Conservation (phyloP, 2,888 invertebrate species). For the Priocnemis perturbator region DNA sequence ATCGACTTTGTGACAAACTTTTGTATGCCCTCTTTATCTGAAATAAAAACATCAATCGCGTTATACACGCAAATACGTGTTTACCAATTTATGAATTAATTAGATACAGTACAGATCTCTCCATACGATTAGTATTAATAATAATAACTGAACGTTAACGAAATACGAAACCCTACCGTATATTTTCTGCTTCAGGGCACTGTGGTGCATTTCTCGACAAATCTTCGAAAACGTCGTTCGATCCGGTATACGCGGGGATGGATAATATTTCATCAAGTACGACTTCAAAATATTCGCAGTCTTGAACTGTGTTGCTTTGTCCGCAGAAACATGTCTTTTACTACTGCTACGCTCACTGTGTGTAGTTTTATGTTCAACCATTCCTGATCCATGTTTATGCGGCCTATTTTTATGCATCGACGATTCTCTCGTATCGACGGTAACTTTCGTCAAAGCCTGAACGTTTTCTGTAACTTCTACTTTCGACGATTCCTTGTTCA, state of each 20-base stretch:
- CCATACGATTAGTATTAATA: not conserved
- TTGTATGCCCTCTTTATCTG: slow-evolving; percentile 81
- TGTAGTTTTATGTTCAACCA: slow-evolving; percentile 21
- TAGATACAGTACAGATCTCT: not conserved
- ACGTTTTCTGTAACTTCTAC: not conserved
- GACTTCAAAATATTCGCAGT: slow-evolving; percentile 62
- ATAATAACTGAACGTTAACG: slow-evolving; percentile 9
- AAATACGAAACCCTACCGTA: slow-evolving; percentile 52
- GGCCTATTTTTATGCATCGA: slow-evolving; percentile 21
- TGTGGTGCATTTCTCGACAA: slow-evolving; percentile 63
- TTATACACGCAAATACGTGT: not conserved
- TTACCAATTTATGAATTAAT: not conserved
- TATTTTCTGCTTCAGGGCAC: slow-evolving; percentile 55
- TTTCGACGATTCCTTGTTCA: not conserved
- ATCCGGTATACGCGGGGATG: slow-evolving; percentile 64
- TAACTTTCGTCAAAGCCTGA: not conserved
- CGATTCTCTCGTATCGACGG: not conserved
- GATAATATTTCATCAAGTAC: slow-evolving; percentile 64
- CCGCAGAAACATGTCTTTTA: slow-evolving; percentile 40
- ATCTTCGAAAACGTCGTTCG: slow-evolving; percentile 60
- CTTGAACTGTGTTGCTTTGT: slow-evolving; percentile 56
- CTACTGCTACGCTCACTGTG: not conserved
- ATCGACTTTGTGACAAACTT: slow-evolving; percentile 77
- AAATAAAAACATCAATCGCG: slow-evolving; percentile 65
- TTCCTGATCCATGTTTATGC: not conserved